phyloP scores from a whole-genome alignment of 2,888 invertebrate species.

The Belgica antarctica region DNA sequence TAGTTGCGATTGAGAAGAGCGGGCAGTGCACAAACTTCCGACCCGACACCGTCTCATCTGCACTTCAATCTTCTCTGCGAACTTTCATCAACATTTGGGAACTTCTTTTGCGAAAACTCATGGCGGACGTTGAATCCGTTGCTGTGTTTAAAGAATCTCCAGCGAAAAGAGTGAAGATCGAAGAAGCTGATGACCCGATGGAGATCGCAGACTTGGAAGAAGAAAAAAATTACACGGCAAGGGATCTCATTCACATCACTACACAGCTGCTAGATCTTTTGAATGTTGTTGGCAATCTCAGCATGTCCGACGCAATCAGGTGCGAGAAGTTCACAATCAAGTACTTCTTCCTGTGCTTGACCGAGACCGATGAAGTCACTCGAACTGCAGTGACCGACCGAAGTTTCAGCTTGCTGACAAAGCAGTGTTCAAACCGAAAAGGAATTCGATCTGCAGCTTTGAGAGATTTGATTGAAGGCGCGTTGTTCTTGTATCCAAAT shows the following conservation, averaged over 20 bases:
- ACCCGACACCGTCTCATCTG: neutral
- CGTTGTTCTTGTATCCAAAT: constrained; percentile 66
- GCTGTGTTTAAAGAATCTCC: constrained; percentile 56
- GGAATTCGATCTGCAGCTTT: constrained; percentile 70
- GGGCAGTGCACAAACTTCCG: constrained; percentile 1
- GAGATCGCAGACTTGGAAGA: constrained; percentile 42
- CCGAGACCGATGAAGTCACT: constrained; percentile 60
- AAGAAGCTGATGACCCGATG: constrained; percentile 31
- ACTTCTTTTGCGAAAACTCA: constrained; percentile 57
- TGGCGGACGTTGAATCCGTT: constrained; percentile 55
- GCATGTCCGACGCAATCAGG: constrained; percentile 67
- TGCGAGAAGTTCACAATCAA: constrained; percentile 69
- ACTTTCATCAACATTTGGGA: constrained; percentile 49
- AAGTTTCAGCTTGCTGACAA: constrained; percentile 63
- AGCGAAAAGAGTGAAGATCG: constrained; percentile 53
- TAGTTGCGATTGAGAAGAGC: constrained; percentile 9
- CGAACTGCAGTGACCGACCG: constrained; percentile 66
- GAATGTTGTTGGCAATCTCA: constrained; percentile 63
- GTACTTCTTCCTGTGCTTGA: constrained; percentile 74
- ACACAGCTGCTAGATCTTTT: constrained; percentile 65
- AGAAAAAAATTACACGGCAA: constrained; percentile 43
- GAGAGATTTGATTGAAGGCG: constrained; percentile 69
- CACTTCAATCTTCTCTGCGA: constrained; percentile 26
- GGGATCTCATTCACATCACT: constrained; percentile 56
- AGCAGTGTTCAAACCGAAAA: constrained; percentile 62